Evolutionary conservation across 2,888 invertebrate species (phyloP).

Genomic region (Ctenicera cuprea): DNA sequence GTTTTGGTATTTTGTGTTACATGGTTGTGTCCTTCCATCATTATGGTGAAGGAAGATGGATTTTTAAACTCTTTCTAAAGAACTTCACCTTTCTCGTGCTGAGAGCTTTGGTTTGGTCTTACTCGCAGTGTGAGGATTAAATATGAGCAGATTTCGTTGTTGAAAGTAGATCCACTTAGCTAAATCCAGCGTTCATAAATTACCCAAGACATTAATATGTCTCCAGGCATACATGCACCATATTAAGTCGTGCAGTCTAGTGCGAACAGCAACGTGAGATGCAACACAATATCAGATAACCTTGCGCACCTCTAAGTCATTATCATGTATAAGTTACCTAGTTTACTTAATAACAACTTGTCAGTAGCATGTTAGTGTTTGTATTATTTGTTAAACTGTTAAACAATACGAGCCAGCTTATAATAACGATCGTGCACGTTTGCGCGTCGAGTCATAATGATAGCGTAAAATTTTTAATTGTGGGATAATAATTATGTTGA

Average conservation of each 20-base stretch:
- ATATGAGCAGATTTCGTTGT: too few relatives aligned
- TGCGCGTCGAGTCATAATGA: constrained; percentile 28
- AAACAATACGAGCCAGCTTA: constrained; percentile 27
- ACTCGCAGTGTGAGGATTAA: too few relatives aligned
- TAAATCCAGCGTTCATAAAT: constrained; percentile 16
- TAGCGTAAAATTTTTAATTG: constrained; percentile 42
- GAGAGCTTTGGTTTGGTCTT: too few relatives aligned
- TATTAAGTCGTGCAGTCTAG: constrained; percentile 52
- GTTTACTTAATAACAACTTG: constrained; percentile 51
- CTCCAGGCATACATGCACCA: constrained; percentile 31
- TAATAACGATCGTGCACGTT: constrained; percentile 29
- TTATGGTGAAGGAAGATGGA: too few relatives aligned
- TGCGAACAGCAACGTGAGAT: constrained; percentile 49
- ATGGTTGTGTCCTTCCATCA: too few relatives aligned
- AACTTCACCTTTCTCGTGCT: too few relatives aligned
- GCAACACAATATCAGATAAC: constrained; percentile 51
- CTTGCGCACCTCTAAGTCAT: constrained; percentile 49
- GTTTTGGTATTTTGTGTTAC: too few relatives aligned
- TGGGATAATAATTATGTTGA: constrained; percentile 29
- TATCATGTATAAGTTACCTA: constrained; percentile 52
- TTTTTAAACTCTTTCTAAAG: too few relatives aligned
- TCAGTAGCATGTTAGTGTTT: constrained; percentile 46
- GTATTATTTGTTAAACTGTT: constrained; percentile 47
- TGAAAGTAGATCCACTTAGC: constrained; percentile 3
- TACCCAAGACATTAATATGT: constrained; percentile 36